Base-by-base conservation (phyloP, 2,113 vertebrate species). In the Alethe castanea region DNA sequence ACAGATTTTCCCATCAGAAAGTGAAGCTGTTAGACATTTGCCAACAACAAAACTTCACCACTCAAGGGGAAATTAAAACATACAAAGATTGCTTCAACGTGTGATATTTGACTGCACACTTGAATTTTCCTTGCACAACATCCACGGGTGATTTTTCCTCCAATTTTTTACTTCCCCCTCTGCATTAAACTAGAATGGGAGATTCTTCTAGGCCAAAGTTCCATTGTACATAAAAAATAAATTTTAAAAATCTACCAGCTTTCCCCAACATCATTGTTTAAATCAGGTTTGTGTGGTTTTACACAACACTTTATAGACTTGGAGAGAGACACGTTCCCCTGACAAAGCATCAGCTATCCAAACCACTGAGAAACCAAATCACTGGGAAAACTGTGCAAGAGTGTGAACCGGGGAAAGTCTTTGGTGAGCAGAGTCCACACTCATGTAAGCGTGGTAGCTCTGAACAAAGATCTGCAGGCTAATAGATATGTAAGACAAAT, bases 401-500 rank as follows among this genome's bases (percentile, higher is more conserved):
- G 71, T 11, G 52, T 62, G 78, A 85, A 38, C 0, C 53, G 71
- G n/a, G 81, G 52, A 85, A 90, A 44, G 67, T 35, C 87, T 83
- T 33, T 60, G 52, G 92, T 92, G 81, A 91, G 59, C 90, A 72
- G 66, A 79, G 60, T 18, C 33, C 6, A 6, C 62, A 3, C 59
- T 93, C 78, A 69, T 93, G 94, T 95, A 95, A 96, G 93, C 1
- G 8, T 93, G 92, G 96, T 92, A 96, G 95, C 95, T 93, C 90
- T 35, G 88, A 91, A 94, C 92, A 96, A 95, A 97, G 94, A 86
- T 94, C 87, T 92, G 79, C 92, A 95, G 76, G 71, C 91, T 96
- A 97, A 97, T 96, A 94, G 93, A 97, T 94, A 95, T 77, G 88
- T 88, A 95, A 95, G 93, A 93, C 87, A 96, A 93, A 94, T 88